Evolutionary conservation across 2,888 invertebrate species (phyloP).

Genomic region (Napeogenes inachia): DNA sequence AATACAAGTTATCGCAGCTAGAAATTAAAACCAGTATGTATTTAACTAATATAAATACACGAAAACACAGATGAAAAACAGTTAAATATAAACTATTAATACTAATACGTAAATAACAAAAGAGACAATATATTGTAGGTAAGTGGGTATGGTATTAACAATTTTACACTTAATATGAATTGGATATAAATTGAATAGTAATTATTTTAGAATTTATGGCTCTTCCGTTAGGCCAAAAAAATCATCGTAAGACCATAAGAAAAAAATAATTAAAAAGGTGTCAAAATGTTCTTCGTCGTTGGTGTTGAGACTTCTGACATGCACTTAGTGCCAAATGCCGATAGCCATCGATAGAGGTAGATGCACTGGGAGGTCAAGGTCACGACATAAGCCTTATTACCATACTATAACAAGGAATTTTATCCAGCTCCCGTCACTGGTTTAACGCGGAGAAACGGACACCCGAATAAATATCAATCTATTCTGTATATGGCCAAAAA

Average conservation of each 20-base stretch:
- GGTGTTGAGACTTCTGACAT: constrained; percentile 47
- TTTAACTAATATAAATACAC: too few species aligned
- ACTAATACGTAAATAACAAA: too few species aligned
- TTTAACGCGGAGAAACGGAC: constrained; percentile 70
- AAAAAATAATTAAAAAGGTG: constrained; percentile 46
- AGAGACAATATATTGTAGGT: too few species aligned
- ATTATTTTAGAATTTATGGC: too few species aligned
- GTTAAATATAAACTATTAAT: too few species aligned
- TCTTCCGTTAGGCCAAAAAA: too few species aligned
- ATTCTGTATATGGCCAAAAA: constrained; percentile 36
- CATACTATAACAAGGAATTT: constrained; percentile 38
- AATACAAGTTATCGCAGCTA: too few species aligned
- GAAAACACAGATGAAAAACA: too few species aligned
- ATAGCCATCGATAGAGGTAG: constrained; percentile 58
- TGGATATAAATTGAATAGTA: too few species aligned
- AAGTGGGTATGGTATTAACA: too few species aligned
- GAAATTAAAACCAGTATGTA: too few species aligned
- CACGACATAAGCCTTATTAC: constrained; percentile 27
- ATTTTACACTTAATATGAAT: too few species aligned
- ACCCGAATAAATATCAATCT: constrained; percentile 34
- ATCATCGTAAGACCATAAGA: not conserved
- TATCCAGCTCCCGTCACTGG: constrained; percentile 60
- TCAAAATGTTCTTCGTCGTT: constrained; percentile 65
- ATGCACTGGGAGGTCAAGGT: constrained; percentile 45
- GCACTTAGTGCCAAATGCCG: constrained; percentile 66